A percentile compares a stretch with the other conserved stretches of the same genome.
phyloP scores from a whole-genome alignment of 2,113 vertebrate genomes.

The Toxotes jaculatrix region DNA sequence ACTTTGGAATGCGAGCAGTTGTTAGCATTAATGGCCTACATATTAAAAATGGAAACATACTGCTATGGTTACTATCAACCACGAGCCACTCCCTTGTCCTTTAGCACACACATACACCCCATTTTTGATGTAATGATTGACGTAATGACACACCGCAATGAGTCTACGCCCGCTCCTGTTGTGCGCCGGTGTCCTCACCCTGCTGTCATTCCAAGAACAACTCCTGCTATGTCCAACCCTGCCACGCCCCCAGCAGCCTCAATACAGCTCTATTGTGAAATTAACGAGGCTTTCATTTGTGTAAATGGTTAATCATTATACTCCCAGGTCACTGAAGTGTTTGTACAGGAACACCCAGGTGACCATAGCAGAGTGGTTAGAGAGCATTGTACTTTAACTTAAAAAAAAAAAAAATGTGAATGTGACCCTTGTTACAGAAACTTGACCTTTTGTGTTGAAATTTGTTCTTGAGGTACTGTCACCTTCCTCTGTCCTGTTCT shows the following conservation, averaged over 20 bases:
- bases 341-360: slow-evolving; percentile 31
- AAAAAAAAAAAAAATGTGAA: neutral
- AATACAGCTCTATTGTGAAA: slow-evolving; percentile 1
- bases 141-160: neutral
- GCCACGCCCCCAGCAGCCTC: neutral
- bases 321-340: slow-evolving; percentile 7
- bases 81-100: slow-evolving; percentile 43
- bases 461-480: neutral
- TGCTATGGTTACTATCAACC: slow-evolving; percentile 28
- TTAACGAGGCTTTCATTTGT: slow-evolving; percentile 22
- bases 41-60: neutral
- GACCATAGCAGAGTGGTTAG: neutral
- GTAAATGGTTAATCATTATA: slow-evolving; percentile 65
- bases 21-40: neutral
- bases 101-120: neutral
- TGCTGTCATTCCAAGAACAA: slow-evolving; percentile 25
- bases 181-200: neutral
- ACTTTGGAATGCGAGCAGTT: neutral
- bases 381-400: neutral
- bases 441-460: slow-evolving; percentile 4
- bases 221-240: neutral
- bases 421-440: neutral
- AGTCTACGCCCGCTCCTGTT: slow-evolving; percentile 18
- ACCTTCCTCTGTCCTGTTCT: neutral
- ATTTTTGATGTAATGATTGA: slow-evolving; percentile 26